Base-by-base conservation (phyloP, 2,797 vertebrate genomes). In the Parotocinclus haroldoi region DNA sequence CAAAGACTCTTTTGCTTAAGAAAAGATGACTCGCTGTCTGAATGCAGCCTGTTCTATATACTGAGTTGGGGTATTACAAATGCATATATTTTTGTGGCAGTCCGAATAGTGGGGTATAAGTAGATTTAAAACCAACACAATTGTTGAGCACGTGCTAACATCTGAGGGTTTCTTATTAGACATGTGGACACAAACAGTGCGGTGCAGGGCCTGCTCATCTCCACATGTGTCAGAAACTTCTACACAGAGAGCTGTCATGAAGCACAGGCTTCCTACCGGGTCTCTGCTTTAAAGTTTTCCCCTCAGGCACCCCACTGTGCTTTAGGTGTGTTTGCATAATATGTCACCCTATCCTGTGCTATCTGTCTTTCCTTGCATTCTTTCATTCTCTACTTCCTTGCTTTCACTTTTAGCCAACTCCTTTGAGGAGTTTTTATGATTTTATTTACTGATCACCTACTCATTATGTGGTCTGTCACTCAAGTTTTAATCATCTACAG, bases 181-280 rank as follows among this genome's bases (percentile, higher is more conserved):
- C 52, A 54, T 10, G 18, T 17, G 0, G 18, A 40, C 12, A 44
- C 48, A 53, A 10, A 49, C 58, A 17, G 81, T 82, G 51, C 36
- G 74, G 82, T 78, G 83, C 69, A 63, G 75, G 74, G 68, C 27
- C 82, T 82, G 82, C 83, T 83, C 80, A 83, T 86, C 84, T 82
- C 66, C 77, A 78, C 75, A 51, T 82, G 81, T 77, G 83, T 84
- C 83, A 84, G 83, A 76, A 62, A 65, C 67, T 71, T 70, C 46
- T 60, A 76, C 58, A 10, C 52, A 83, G 82, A 79, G 80, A 87
- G 82, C 78, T 70, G 69, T 83, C 64, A 80, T 80, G 82, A 82
- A 80, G 76, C 81, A 80, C 66, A 48, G 59, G 14, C 66, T 73
- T 52, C 62, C 40, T 45, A 50, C 52, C 48, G 7, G 42, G 14